A percentile compares a stretch with the other conserved stretches of the same genome.
phyloP scores from a whole-genome alignment of 92 coral and sea anemone species.

The Zoanthus sansibaricus region DNA sequence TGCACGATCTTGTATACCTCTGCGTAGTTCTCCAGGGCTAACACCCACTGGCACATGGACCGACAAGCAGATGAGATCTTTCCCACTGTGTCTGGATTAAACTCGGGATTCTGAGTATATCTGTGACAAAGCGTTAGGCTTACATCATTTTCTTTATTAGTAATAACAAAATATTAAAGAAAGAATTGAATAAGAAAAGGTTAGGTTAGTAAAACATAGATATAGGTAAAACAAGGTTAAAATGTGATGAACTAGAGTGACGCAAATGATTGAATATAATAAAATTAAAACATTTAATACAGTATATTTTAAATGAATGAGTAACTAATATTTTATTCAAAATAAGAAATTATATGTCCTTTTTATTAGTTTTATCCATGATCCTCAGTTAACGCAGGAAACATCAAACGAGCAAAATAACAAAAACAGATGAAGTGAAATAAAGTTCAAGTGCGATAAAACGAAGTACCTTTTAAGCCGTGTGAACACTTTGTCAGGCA shows the following conservation, averaged over 20 bases:
- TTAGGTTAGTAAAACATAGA: too few species aligned
- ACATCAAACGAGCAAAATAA: not conserved
- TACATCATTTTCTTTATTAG: not conserved
- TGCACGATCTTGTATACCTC: slow-evolving; percentile 96
- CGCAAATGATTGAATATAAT: too few species aligned
- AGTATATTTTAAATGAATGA: too few species aligned
- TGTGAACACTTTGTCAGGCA: slow-evolving; percentile 88
- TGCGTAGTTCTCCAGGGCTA: slow-evolving; percentile 94
- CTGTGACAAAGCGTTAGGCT: not conserved
- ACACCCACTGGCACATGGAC: slow-evolving; percentile 97
- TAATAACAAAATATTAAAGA: not conserved
- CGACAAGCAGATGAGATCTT: slow-evolving; percentile 95
- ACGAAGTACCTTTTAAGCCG: slow-evolving; percentile 68
- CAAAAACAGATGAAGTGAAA: not conserved
- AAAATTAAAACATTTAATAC: too few species aligned
- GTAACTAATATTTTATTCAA: too few species aligned
- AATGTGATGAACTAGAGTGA: too few species aligned
- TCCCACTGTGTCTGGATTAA: slow-evolving; percentile 94
- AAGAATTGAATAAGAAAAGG: too few species aligned
- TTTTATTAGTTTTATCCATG: too few species aligned
- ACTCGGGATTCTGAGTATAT: slow-evolving; percentile 94
- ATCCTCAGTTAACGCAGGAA: not conserved
- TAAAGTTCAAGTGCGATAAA: not conserved
- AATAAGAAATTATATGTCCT: too few species aligned
- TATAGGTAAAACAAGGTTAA: too few species aligned